Percentiles rank a stretch among this genome's conserved stretches.
These are phyloP conservation scores for Gadus chalcogrammus DNA, from an alignment of 2,113 vertebrate species.

Conservation along the genomic window DNA sequence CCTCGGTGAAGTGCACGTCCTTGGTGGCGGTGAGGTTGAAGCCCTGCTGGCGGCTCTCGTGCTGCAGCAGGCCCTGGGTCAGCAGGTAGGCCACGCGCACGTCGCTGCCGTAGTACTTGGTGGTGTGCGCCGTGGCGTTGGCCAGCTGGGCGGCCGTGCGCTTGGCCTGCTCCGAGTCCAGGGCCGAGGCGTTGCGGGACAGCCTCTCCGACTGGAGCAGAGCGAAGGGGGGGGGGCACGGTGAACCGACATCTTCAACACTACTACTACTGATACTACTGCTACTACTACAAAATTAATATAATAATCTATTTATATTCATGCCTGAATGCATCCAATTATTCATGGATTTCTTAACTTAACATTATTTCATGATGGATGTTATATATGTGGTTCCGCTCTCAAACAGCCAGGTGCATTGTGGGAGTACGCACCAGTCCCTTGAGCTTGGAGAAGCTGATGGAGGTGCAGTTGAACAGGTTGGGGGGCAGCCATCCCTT, in stretches of 20 bases:
- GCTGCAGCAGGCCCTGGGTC: slow-evolving; percentile 78
- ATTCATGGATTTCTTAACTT: too few species aligned
- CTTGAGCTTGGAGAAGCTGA: slow-evolving; percentile 85
- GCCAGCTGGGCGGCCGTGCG: slow-evolving; percentile 76
- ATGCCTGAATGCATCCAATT: too few species aligned
- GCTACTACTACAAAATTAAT: too few species aligned
- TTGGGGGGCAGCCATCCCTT: slow-evolving; percentile 91
- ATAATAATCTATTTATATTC: too few species aligned
- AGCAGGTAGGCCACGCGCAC: slow-evolving; percentile 85
- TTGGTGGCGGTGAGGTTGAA: slow-evolving; percentile 90
- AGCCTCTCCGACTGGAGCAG: slow-evolving; percentile 76
- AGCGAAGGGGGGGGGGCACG: neutral
- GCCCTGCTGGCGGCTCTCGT: slow-evolving; percentile 84
- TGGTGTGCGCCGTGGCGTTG: slow-evolving; percentile 78
- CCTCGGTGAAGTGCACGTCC: slow-evolving; percentile 94
- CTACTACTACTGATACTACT: too few species aligned
- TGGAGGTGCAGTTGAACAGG: slow-evolving; percentile 90
- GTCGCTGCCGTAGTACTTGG: slow-evolving; percentile 83
- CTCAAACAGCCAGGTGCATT: neutral
- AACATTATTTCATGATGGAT: too few species aligned
- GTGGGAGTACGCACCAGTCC: slow-evolving; percentile 75
- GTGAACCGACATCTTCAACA: neutral
- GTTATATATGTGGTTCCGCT: too few species aligned
- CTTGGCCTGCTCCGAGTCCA: slow-evolving; percentile 77
- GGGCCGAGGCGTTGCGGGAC: slow-evolving; percentile 70